phyloP scores from a whole-genome alignment of 2,888 invertebrate species.

The Limnephilus rhombicus region DNA sequence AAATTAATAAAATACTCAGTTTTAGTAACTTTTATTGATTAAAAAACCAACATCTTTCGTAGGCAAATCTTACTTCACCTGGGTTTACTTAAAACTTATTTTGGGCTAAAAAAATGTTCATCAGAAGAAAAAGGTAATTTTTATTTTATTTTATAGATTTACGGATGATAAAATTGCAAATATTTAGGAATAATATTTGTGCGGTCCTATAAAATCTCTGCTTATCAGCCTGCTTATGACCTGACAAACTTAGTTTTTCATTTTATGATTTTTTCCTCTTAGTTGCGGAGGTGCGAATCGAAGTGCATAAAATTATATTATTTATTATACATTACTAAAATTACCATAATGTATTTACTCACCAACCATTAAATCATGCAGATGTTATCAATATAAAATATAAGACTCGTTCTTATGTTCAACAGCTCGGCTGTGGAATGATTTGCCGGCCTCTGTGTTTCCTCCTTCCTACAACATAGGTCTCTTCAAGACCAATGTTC shows the following conservation, averaged over 20 bases:
- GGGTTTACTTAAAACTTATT: too few species aligned
- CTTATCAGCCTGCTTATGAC: not conserved
- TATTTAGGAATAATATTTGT: not conserved
- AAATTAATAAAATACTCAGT: too few species aligned
- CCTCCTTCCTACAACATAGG: too few species aligned
- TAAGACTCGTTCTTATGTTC: too few species aligned
- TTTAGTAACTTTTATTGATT: too few species aligned
- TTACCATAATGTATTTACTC: not conserved
- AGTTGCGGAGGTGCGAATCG: not conserved
- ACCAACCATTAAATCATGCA: not conserved
- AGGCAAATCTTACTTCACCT: too few species aligned
- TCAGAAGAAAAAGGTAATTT: not conserved
- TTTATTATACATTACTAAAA: not conserved
- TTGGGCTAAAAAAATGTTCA: too few species aligned
- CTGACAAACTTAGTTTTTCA: not conserved
- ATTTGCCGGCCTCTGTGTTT: too few species aligned
- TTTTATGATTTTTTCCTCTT: not conserved
- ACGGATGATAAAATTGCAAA: not conserved
- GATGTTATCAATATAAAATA: not conserved
- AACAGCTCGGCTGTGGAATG: too few species aligned
- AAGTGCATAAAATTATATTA: not conserved
- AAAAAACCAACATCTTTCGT: too few species aligned
- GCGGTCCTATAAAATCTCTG: not conserved
- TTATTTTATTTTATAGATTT: not conserved
- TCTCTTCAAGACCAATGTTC: too few species aligned